These are phyloP conservation scores for Psittacula echo DNA, from an alignment of 2,797 vertebrate species.

Conservation along the genomic window DNA sequence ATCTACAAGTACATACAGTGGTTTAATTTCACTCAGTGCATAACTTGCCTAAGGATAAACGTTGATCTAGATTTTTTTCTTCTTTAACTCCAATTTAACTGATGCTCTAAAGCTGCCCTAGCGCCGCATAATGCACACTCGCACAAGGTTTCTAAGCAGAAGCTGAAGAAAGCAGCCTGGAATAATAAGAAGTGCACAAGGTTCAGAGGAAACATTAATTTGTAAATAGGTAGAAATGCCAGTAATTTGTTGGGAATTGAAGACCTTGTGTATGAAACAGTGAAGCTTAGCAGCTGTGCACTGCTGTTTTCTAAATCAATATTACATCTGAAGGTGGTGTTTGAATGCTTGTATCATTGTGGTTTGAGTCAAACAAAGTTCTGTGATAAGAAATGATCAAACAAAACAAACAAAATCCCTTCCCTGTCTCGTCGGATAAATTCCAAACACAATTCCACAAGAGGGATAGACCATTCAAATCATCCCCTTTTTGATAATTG, in stretches of 20 bases:
- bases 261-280: constrained; percentile 71
- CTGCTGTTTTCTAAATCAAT: constrained; percentile 78
- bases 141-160: constrained; percentile 63
- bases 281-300: constrained; percentile 69
- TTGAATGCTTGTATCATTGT: constrained; percentile 72
- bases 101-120: constrained; percentile 74
- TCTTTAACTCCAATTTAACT: constrained; percentile 79
- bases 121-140: constrained; percentile 16
- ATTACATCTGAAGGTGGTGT: constrained; percentile 73
- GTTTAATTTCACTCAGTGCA: constrained; percentile 81
- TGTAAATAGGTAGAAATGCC: constrained; percentile 75
- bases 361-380: constrained; percentile 76
- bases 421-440: constrained; percentile 56
- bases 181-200: constrained; percentile 70
- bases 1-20: constrained; percentile 77
- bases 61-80: constrained; percentile 80
- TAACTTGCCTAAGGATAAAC: constrained; percentile 84
- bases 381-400: constrained; percentile 77
- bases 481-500: constrained; percentile 71
- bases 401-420: constrained; percentile 76
- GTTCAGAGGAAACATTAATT: constrained; percentile 75
- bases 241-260: constrained; percentile 77
- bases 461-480: constrained; percentile 71
- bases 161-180: constrained; percentile 66
- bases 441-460: constrained; percentile 75